Base-by-base conservation (phyloP, 1,140 invertebrate species). In the Drosophila athabasca region DNA sequence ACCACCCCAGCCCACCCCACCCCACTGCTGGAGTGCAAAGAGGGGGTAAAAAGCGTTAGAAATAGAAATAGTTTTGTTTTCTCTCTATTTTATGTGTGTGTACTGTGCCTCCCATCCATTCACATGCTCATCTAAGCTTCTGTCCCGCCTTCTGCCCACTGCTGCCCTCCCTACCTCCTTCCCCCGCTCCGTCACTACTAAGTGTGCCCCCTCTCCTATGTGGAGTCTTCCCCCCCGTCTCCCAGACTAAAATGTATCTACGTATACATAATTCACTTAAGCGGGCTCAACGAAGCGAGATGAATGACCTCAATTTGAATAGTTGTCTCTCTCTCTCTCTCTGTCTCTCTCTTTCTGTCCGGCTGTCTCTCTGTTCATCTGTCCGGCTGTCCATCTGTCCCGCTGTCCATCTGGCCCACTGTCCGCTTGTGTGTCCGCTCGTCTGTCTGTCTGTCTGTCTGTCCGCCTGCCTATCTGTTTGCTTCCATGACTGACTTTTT, bases 271-370 rank as follows among this genome's bases (percentile, higher is more conserved):
- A 87, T 88, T 87, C 83, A 87, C 83, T 87, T 87, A 87, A 87
- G 83, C 83, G 79, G 70, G 84, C 39, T 84, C 85, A 90, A 90
- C 88, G 88, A 90, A 90, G 88, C 88, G 88, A 87, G 88, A 90
- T 90, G 88, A 90, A 90, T 90, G 88, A 90, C 88, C 88, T 90
- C 88, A 90, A 90, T 90, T 90, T 90, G 88, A 90, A 90, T 90
- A 90, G 84, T 80, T 77, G 60, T 69, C 55, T 68, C 60, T 76
- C 61, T 76, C 66, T 69, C 58, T 29, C 51, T 11, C 2, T n/a
- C 45, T 45, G 19, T 55, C 4, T 5, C 3, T 24, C 24, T 24
- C 3, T 24, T 24, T 5, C 45, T 65, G 41, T 46, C 22, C 57
- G 24, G 13, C 45, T 45, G 26, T 54, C 17, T 19, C 17, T 19